Conservation (phyloP, 2,888 invertebrate genomes). For the Latrodectus elegans region DNA sequence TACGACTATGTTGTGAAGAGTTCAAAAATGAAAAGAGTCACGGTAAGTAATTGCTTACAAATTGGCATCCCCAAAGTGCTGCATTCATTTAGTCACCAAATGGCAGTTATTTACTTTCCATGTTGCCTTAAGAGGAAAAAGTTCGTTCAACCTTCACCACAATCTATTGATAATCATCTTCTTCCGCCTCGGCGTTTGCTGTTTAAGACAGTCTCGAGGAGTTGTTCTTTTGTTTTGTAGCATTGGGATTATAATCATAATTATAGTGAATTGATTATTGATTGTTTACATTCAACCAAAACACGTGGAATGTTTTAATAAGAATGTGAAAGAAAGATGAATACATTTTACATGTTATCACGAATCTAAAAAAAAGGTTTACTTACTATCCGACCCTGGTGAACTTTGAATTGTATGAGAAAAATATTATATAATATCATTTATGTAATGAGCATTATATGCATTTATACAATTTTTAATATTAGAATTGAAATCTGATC, state of each 20-base stretch:
- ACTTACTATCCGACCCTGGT: too few relatives aligned
- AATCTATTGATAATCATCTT: background rate
- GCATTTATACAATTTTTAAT: too few relatives aligned
- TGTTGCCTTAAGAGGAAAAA: conserved; percentile 1
- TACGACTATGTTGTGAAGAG: background rate
- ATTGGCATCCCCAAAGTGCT: conserved; percentile 1
- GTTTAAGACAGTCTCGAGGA: background rate
- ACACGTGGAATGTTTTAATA: too few relatives aligned
- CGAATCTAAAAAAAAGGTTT: too few relatives aligned
- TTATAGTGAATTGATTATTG: too few relatives aligned
- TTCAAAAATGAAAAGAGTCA: conserved; percentile 32
- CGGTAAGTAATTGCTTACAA: conserved; percentile 30
- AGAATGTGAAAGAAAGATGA: too few relatives aligned
- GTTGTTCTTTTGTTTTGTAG: background rate
- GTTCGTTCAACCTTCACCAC: conserved; percentile 43
- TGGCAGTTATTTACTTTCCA: conserved; percentile 17
- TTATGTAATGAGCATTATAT: too few relatives aligned
- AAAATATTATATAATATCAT: too few relatives aligned
- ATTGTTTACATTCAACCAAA: too few relatives aligned
- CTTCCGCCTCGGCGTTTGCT: conserved; percentile 12
- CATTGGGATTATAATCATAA: background rate
- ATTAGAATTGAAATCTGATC: too few relatives aligned
- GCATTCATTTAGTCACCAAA: conserved; percentile 23
- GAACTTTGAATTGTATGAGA: too few relatives aligned
- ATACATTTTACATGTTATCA: too few relatives aligned